Conservation (phyloP, 2,797 vertebrate species). For the Neosilurus hyrtlii region DNA sequence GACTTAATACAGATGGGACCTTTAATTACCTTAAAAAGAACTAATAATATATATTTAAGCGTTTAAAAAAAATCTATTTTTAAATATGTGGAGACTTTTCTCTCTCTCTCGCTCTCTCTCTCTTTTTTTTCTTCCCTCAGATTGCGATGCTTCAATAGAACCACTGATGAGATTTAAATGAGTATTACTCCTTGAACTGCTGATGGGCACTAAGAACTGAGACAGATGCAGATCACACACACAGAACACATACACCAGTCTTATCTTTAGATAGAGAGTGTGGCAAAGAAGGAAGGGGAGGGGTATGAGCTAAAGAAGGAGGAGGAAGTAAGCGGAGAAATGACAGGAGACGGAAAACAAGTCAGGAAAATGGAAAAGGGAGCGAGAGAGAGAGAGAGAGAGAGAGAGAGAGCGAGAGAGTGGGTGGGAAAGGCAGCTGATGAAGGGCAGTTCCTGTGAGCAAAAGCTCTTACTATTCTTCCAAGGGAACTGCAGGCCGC, state of each 20-base stretch:
- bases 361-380: not conserved
- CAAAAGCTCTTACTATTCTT: conserved; percentile 28
- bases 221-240: conserved; percentile 45
- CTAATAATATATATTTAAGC: no score
- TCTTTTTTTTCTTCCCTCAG: conserved; percentile 30
- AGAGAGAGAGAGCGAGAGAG: not conserved
- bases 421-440: conserved; percentile 32
- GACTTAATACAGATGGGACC: no score
- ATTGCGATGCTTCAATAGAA: conserved; percentile 50
- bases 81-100: not conserved
- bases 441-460: conserved; percentile 37
- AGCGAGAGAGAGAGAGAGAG: not conserved
- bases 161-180: conserved; percentile 57
- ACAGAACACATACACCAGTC: conserved; percentile 35
- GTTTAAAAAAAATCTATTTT: not conserved
- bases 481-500: conserved; percentile 30
- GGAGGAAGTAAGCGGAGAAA: not conserved
- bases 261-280: conserved; percentile 25
- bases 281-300: not conserved
- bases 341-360: not conserved
- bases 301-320: not conserved
- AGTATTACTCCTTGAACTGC: conserved; percentile 44
- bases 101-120: not conserved
- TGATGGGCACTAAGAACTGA: conserved; percentile 34
- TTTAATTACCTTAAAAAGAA: no score